A percentile compares a stretch with the other conserved stretches of the same genome.
Conservation (phyloP, 2,888 invertebrate species). For the Lampropteryx suffumata region DNA sequence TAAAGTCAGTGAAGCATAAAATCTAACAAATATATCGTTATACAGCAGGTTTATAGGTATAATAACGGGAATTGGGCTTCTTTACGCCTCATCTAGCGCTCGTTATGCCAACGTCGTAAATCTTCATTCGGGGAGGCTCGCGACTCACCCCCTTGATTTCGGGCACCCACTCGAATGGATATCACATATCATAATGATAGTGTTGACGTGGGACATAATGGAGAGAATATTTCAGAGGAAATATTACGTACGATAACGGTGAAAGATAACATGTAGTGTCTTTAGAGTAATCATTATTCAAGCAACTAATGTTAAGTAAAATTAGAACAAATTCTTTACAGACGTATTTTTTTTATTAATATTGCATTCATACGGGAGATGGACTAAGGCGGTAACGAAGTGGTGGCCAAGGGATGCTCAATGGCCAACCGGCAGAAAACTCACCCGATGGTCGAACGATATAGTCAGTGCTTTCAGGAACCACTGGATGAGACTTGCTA, state of each 20-base stretch:
- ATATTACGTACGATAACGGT: neutral
- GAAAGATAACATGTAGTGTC: neutral
- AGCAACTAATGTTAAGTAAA: too few relatives aligned
- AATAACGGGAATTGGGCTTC: conserved; percentile 79
- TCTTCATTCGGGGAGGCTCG: conserved; percentile 69
- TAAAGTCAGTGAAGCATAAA: conserved; percentile 44
- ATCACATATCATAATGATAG: conserved; percentile 63
- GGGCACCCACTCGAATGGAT: conserved; percentile 62
- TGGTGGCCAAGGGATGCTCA: too few relatives aligned
- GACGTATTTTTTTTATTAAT: too few relatives aligned
- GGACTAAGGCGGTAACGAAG: too few relatives aligned
- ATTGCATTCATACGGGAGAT: too few relatives aligned
- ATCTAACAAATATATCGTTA: conserved; percentile 47
- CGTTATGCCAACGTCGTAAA: conserved; percentile 81
- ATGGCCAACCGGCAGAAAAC: too few relatives aligned
- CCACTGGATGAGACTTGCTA: too few relatives aligned
- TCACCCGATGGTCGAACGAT: too few relatives aligned
- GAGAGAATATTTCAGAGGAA: conserved; percentile 26
- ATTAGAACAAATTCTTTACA: too few relatives aligned
- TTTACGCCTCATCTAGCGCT: conserved; percentile 82
- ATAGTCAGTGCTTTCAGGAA: too few relatives aligned
- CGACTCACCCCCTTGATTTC: conserved; percentile 54
- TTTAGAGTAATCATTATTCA: too few relatives aligned
- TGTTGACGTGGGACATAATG: conserved; percentile 49
- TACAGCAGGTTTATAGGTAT: conserved; percentile 60